These are phyloP conservation scores for Poeciliopsis gracilis DNA, from an alignment of 2,797 vertebrate species.

Conservation along the genomic window DNA sequence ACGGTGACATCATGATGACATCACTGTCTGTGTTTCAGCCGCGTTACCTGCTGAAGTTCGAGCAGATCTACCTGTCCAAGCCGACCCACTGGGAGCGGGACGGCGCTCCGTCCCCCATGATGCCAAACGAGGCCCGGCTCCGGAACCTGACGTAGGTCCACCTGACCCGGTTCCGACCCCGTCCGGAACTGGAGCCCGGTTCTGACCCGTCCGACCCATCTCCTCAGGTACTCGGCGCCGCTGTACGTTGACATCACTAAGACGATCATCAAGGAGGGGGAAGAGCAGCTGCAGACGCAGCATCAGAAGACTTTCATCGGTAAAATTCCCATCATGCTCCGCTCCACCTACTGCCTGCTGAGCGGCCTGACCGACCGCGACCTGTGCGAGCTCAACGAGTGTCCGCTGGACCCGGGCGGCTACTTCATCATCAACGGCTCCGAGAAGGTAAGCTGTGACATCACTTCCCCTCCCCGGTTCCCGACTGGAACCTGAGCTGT, in stretches of 20 bases:
- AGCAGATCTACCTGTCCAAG: slow-evolving; percentile 98
- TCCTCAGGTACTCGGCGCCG: slow-evolving; percentile 92
- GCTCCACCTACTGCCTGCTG: slow-evolving; percentile 95
- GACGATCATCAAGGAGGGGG: slow-evolving; percentile 97
- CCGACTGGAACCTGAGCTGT: background rate
- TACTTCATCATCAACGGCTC: slow-evolving; percentile 99
- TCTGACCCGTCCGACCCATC: background rate
- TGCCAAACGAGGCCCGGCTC: slow-evolving; percentile 96
- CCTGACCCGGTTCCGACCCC: no score
- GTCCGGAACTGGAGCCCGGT: background rate
- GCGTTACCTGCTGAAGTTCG: slow-evolving; percentile 95
- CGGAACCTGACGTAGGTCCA: slow-evolving; percentile 94
- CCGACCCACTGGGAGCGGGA: slow-evolving; percentile 99
- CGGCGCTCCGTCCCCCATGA: slow-evolving; percentile 97
- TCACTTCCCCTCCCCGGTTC: background rate
- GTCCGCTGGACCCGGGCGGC: slow-evolving; percentile 95
- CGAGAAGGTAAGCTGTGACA: slow-evolving; percentile 86
- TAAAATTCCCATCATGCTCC: slow-evolving; percentile 99
- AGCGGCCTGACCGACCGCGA: slow-evolving; percentile 96
- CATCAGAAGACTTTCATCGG: slow-evolving; percentile 99
- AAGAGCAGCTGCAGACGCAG: slow-evolving; percentile 96
- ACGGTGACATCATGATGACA: background rate
- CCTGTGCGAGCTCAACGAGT: slow-evolving; percentile 97
- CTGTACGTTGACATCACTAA: slow-evolving; percentile 99
- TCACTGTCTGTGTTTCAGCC: slow-evolving; percentile 78